Conservation (phyloP, 2,797 vertebrate species). For the Poecilia gillii region DNA sequence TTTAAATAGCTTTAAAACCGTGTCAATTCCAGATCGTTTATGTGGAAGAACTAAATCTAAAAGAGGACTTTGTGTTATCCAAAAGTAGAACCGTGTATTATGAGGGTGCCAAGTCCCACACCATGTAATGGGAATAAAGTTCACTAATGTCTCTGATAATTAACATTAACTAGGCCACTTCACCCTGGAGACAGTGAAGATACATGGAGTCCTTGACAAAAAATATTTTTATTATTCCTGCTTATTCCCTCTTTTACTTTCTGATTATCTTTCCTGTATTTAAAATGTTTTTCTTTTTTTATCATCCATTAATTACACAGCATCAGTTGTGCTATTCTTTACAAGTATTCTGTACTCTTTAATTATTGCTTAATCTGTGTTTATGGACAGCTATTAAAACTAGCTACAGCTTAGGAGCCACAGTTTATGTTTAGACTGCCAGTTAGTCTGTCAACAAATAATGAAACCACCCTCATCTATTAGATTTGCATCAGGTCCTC, state of each 20-base stretch:
- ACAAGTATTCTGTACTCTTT: background rate
- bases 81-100: background rate
- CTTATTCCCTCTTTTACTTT: background rate
- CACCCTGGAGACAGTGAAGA: background rate
- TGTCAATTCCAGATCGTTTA: background rate
- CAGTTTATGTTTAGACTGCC: background rate
- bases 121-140: background rate
- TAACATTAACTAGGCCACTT: background rate
- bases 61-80: background rate
- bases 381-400: background rate
- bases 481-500: background rate
- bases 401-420: background rate
- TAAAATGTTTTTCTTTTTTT: background rate
- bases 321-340: background rate
- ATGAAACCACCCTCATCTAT: conserved; percentile 1
- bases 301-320: background rate
- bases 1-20: background rate
- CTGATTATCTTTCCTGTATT: background rate
- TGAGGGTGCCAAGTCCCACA: background rate
- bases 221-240: background rate
- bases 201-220: background rate
- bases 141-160: background rate
- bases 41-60: background rate
- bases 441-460: background rate
- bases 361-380: conserved; percentile 2